These are phyloP conservation scores for Deilephila elpenor DNA, from an alignment of 2,888 invertebrate species.

Conservation along the genomic window DNA sequence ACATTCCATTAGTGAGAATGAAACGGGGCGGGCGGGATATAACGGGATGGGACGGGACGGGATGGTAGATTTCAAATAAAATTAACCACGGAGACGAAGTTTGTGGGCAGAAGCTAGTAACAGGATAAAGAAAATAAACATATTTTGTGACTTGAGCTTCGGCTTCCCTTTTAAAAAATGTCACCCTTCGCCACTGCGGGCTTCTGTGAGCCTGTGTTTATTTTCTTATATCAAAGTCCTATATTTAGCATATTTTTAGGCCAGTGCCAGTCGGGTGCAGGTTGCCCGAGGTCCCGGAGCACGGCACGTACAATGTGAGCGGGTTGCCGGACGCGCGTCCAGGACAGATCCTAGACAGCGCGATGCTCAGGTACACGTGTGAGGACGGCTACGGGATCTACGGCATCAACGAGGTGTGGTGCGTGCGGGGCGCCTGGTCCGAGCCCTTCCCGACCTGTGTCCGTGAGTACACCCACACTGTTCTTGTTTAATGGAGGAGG, in stretches of 20 bases:
- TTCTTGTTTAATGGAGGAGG: not conserved
- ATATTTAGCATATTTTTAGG: not conserved
- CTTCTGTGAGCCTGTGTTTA: no score
- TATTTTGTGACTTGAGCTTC: no score
- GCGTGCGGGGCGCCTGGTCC: not conserved
- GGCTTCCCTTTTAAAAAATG: no score
- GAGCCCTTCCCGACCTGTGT: not conserved
- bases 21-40: no score
- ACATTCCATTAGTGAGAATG: no score
- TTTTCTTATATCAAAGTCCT: no score
- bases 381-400: not conserved
- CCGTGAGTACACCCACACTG: not conserved
- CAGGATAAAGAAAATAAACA: no score
- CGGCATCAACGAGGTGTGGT: not conserved
- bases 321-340: not conserved
- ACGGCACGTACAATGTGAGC: not conserved
- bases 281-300: not conserved
- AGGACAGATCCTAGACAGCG: not conserved
- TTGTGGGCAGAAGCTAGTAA: no score
- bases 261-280: not conserved
- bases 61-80: no score
- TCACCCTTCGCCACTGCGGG: no score
- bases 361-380: not conserved
- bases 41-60: no score
- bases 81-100: no score